Evolutionary conservation across 2,888 invertebrate genomes (phyloP).

Genomic region (Gastracanthus pulcherrimus): DNA sequence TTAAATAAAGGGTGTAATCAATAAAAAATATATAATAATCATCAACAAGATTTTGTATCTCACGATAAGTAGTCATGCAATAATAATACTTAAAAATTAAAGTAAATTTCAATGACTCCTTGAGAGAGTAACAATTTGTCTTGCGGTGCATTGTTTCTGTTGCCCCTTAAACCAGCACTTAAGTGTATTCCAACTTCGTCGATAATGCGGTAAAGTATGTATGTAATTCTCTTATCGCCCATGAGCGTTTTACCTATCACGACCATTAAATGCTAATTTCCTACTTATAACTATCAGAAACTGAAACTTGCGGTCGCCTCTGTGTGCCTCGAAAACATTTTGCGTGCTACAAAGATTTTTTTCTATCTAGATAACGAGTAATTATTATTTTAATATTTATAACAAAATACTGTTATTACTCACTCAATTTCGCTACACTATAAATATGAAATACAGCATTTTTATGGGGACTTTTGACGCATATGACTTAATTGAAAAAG

Average conservation of each 20-base stretch:
- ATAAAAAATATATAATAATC: too few relatives aligned
- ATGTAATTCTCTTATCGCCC: constrained; percentile 66
- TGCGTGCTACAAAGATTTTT: neutral
- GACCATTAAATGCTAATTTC: constrained; percentile 57
- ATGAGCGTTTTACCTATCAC: constrained; percentile 71
- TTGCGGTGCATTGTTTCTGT: neutral
- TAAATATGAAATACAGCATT: neutral
- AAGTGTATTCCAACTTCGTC: neutral
- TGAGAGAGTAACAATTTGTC: neutral
- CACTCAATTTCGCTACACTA: neutral
- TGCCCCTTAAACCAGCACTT: neutral
- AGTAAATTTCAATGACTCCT: neutral
- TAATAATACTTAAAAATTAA: too few relatives aligned
- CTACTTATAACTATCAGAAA: constrained; percentile 9
- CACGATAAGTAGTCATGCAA: too few relatives aligned
- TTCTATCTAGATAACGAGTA: neutral
- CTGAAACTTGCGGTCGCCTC: neutral
- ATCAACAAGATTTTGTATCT: neutral
- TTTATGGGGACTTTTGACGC: neutral
- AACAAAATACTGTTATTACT: neutral
- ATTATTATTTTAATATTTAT: constrained; percentile 2
- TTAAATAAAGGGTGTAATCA: too few relatives aligned
- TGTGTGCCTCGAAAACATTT: neutral
- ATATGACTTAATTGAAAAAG: neutral
- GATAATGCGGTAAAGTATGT: constrained; percentile 55